Conservation (phyloP, 2,888 invertebrate species). For the Sericinus montela region DNA sequence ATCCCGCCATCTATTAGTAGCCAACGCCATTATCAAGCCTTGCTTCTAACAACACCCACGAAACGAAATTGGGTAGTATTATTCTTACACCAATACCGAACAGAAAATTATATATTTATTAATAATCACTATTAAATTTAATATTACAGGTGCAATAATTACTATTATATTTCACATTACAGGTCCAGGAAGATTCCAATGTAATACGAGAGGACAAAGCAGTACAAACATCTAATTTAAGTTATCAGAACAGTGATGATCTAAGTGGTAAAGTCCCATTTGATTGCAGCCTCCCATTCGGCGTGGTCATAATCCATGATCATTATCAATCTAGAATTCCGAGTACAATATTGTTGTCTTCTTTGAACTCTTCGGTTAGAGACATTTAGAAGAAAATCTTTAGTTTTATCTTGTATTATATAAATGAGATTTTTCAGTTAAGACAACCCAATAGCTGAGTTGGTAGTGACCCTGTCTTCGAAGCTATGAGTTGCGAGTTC, state of each 20-base stretch:
- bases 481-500: too few relatives aligned
- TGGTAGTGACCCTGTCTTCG: too few relatives aligned
- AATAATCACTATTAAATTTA: too few relatives aligned
- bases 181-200: neutral
- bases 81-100: too few relatives aligned
- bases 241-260: neutral
- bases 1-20: too few relatives aligned
- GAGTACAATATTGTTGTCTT: neutral
- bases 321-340: neutral
- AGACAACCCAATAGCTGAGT: too few relatives aligned
- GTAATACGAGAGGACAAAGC: neutral
- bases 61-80: too few relatives aligned
- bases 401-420: too few relatives aligned
- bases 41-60: too few relatives aligned
- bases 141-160: neutral
- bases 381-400: neutral
- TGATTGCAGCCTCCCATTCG: neutral
- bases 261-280: neutral
- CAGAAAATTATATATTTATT: too few relatives aligned
- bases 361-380: neutral
- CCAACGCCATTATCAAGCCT: too few relatives aligned
- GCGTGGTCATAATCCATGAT: neutral
- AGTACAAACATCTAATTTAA: neutral
- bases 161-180: neutral
- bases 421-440: too few relatives aligned